Evolutionary conservation across 1,140 invertebrate genomes (phyloP).

Genomic region (Megalonaias nervosa): DNA sequence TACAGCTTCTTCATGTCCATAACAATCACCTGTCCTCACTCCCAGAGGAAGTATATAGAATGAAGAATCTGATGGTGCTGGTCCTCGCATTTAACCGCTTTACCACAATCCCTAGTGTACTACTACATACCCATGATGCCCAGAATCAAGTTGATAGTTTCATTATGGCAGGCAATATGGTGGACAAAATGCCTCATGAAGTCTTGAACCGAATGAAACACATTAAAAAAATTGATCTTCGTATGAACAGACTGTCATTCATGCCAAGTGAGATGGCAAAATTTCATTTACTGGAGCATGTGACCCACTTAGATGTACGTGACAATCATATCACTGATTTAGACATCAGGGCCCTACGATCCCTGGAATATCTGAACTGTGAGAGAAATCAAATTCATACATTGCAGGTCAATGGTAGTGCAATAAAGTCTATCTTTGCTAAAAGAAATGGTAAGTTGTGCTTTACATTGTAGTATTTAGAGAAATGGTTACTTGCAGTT

Average conservation of each 20-base stretch:
- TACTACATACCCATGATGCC: constrained; percentile 53
- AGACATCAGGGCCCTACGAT: constrained; percentile 64
- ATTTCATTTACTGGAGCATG: constrained; percentile 64
- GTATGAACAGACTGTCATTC: constrained; percentile 68
- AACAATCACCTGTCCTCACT: constrained; percentile 67
- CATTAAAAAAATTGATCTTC: constrained; percentile 69
- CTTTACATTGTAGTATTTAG: too few species aligned
- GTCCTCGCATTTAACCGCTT: constrained; percentile 71
- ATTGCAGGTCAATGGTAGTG: constrained; percentile 64
- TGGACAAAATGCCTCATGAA: constrained; percentile 62
- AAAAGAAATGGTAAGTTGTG: constrained; percentile 64
- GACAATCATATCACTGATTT: constrained; percentile 67
- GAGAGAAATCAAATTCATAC: constrained; percentile 63
- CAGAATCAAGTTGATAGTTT: constrained; percentile 64
- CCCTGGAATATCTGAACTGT: constrained; percentile 69
- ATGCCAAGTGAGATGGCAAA: constrained; percentile 65
- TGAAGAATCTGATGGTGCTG: constrained; percentile 64
- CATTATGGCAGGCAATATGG: constrained; percentile 70
- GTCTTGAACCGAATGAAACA: constrained; percentile 62
- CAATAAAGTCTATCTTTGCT: constrained; percentile 65
- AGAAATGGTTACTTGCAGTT: constrained; percentile 62
- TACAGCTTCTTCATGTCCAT: constrained; percentile 68
- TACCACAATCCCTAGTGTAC: constrained; percentile 58
- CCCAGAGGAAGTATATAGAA: constrained; percentile 61
- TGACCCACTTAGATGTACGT: constrained; percentile 69